Evolutionary conservation across 2,888 invertebrate genomes (phyloP).

Genomic region (Onchidella celtica): DNA sequence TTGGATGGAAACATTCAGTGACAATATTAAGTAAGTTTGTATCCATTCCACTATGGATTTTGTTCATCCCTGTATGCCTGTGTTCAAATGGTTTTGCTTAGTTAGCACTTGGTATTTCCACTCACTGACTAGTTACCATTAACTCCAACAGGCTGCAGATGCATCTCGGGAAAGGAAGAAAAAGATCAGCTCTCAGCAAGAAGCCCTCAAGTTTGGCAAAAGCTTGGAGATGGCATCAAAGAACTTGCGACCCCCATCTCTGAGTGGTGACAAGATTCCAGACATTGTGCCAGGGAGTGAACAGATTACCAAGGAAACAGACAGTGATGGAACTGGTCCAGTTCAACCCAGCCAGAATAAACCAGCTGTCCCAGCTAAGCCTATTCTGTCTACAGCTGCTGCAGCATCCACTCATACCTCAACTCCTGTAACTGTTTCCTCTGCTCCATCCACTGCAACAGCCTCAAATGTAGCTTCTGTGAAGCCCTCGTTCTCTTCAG

Average conservation of each 20-base stretch:
- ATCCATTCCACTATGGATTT: no score
- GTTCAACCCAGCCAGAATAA: conserved; percentile 18
- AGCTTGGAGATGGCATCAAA: conserved; percentile 51
- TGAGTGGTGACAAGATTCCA: conserved; percentile 11
- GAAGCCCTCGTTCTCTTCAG: conserved; percentile 14
- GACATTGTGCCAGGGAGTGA: not conserved
- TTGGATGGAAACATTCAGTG: no score
- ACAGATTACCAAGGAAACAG: not conserved
- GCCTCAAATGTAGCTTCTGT: conserved; percentile 10
- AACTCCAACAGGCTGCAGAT: conserved; percentile 54
- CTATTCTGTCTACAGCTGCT: conserved; percentile 6
- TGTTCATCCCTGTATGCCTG: no score
- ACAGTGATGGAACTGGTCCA: not conserved
- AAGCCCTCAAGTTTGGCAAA: conserved; percentile 53
- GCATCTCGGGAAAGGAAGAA: conserved; percentile 53
- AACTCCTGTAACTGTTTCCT: not conserved
- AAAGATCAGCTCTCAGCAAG: conserved; percentile 53
- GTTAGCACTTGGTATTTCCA: no score
- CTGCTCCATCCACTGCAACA: not conserved
- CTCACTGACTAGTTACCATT: no score
- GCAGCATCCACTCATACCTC: not conserved
- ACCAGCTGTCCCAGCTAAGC: conserved; percentile 22
- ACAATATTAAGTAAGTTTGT: no score
- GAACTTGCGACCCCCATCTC: conserved; percentile 40
- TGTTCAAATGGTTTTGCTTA: no score